Base-by-base conservation (phyloP, 2,797 vertebrate genomes). In the Poecile montanus region DNA sequence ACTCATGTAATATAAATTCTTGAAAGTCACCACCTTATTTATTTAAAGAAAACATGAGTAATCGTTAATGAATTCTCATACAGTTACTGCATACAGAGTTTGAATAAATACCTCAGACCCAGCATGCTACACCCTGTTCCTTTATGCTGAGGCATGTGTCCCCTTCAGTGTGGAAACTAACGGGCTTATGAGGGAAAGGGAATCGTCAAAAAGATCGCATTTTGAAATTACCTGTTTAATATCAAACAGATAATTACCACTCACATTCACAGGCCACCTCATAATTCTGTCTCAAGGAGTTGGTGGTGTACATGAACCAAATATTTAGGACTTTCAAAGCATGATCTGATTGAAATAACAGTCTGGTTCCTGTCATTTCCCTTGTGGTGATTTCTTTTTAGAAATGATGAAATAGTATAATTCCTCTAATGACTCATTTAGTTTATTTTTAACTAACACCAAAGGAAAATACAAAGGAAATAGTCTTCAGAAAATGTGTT, bases 1-100 rank as follows among this genome's bases (percentile, higher is more conserved):
- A 97, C 93, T 97, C 96, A 96, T 68, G 75, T 91, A 94, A 95
- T 67, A 79, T 84, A 91, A 96, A 93, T 93, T 95, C 72, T 91
- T 85, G 60, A 96, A 94, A 96, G 90, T 82, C 81, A 82, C 75
- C 91, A 91, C 91, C 85, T 96, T 97, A 95, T 97, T 96, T 97
- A 97, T 96, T 97, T 96, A 78, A 92, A 89, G 91, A 96, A 70
- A 96, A 86, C 72, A 92, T 96, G 97, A 97, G 94, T 95, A 97
- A 97, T 96, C 56, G 48, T 94, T 91, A 95, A 93, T 95, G 79
- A 94, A 95, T 93, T 89, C 86, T 91, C 88, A 62, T 25, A 63
- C 53, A 70, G 94, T 65, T 86, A 89, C 84, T 89, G 73, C 84
- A 80, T 53, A 96, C 71, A 94, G 40, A 73, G 65, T 83, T 93